Evolutionary conservation across 2,888 invertebrate species (phyloP).

Genomic region (Troides aeacus): DNA sequence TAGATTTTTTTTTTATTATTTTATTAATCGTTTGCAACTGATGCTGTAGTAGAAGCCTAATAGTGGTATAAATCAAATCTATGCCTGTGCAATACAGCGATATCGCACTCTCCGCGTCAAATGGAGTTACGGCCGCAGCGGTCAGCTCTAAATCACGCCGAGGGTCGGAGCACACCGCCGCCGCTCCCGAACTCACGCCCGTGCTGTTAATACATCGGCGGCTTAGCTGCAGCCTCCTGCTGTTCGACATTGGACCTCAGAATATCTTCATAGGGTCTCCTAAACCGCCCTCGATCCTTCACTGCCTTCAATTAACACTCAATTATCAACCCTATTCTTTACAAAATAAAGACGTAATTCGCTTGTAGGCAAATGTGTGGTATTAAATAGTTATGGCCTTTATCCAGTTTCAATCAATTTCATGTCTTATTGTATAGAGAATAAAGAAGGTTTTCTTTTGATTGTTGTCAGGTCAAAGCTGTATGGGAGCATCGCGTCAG

Average conservation of each 20-base stretch:
- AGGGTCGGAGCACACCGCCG: constrained; percentile 18
- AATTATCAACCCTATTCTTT: not conserved
- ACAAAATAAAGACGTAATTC: not conserved
- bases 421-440: not conserved
- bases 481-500: constrained; percentile 33
- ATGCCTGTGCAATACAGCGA: constrained; percentile 11
- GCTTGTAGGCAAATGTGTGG: not conserved
- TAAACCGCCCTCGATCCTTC: constrained; percentile 8
- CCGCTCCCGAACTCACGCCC: constrained; percentile 28
- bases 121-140: constrained; percentile 23
- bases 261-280: constrained; percentile 24
- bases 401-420: constrained; percentile 4
- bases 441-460: constrained; percentile 6
- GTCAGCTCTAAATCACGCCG: constrained; percentile 23
- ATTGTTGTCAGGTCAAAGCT: constrained; percentile 2
- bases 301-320: not conserved
- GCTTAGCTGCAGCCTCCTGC: constrained; percentile 9
- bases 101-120: constrained; percentile 24
- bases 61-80: constrained; percentile 26
- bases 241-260: constrained; percentile 22
- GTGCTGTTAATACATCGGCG: constrained; percentile 28
- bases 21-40: constrained; percentile 14
- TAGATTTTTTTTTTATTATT: not conserved
- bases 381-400: constrained; percentile 10
- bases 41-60: constrained; percentile 19